Base-by-base conservation (phyloP, 2,888 invertebrate species). In the Andrena minutula region DNA sequence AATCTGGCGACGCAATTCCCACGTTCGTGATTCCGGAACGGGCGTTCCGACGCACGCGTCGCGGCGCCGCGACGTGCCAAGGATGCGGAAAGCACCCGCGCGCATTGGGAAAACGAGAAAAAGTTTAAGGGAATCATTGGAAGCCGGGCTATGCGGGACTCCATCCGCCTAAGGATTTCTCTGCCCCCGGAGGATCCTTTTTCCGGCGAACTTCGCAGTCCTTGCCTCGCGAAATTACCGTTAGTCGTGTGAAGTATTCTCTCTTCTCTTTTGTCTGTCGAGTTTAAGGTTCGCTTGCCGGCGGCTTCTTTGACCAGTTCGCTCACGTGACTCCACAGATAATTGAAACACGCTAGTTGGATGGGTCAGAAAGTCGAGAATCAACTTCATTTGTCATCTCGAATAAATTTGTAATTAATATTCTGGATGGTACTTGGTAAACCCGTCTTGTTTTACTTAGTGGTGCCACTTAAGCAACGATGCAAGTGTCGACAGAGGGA, bases 121-220 rank as follows among this genome's bases (percentile, higher is more conserved):
- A 83, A 77, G 70, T 83, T 83, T 82, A 60, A 76, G 60, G 77
- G 77, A 83, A 83, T 83, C 77, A 68, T 83, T 68, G 81, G 76
- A 58, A 73, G 75, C 60, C 58, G n/a, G 73, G 64, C 72, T 65
- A 82, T 82, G 82, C 82, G 79, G 74, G 74, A 71, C 73, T 75
- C 69, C 58, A 66, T 60, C 64, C 79, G 58, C 58, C 63, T 23
- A 60, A 82, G 75, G 75, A 73, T 76, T 75, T 80, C 75, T 60
- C 49, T 72, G 70, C 75, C 74, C 65, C 74, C 28, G 53, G 74
- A 66, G 56, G 82, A 82, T 70, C 68, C 35, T 49, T 75, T 79
- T 75, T 80, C 58, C 63, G 35, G 47, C 65, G 23, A 81, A 81
- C 64, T 81, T 79, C 41, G 26, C 64, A 69, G 73, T 79, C 64